Base-by-base conservation (phyloP, 2,888 invertebrate species). In the Pandemis cinnamomeana region DNA sequence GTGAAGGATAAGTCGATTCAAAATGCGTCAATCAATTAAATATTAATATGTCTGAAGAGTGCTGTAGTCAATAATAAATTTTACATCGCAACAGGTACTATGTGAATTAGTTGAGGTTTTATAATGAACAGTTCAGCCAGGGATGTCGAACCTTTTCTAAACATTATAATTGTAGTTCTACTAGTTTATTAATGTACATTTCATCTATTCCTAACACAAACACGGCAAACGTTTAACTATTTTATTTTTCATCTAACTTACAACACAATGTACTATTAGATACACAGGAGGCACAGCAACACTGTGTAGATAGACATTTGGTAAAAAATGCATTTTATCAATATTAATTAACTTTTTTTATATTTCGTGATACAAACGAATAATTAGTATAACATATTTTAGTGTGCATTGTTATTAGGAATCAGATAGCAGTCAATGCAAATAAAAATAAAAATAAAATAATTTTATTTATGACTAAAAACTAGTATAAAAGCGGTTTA, bases 371-470 rank as follows among this genome's bases (percentile, higher is more conserved):
- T 36, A 61, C 7, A 61, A 61, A 42, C n/a, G 8, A n/a, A 41
- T 61, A n/a, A 41, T 61, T 61, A 61, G 41, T 61, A 41, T 60
- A n/a, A 61, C 20, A 20, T 20, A 20, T 20, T 71, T 44, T 55
- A 53, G 8, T n/a, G 73, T 70, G 69, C 69, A 60, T 73, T 62
- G n/a, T 72, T 69, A 73, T 51, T 58, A 73, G n/a, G 42, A 71
- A 27, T 58, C 48, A 44, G 46, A 64, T 44, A 51, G 69, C 72
- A 67, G 20, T 63, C 41, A 46, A 53, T 55, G 67, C 70, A 42
- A 41, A 70, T 7, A 15, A 67, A 72, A 55, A n/a, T 60, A n/a
- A 44, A n/a, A 64, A 27, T 63, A 62, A 20, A 20, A 36, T 55
- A 27, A 42, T 58, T 68, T 36, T 58, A 20, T 66, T 20, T 42